Base-by-base conservation (phyloP, 1,140 invertebrate genomes). In the Trachymyrmex septentrionalis region DNA sequence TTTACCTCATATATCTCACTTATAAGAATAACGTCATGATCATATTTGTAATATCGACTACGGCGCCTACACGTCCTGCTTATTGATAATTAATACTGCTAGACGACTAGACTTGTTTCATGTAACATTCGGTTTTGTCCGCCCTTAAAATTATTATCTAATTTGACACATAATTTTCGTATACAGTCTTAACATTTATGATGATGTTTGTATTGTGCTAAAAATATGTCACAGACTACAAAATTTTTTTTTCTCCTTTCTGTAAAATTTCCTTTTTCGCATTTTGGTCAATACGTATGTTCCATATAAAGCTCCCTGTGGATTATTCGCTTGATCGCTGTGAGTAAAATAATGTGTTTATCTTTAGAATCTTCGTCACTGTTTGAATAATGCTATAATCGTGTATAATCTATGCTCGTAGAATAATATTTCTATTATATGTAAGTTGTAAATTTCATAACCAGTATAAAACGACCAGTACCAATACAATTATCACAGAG, bases 151-250 rank as follows among this genome's bases (percentile, higher is more conserved):
- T 86, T 91, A 90, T 50, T 88, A 84, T 21, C 93, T 93, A 93
- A 93, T 93, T 94, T 93, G 93, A 94, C 93, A 93, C 93, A 91
- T 86, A 93, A 90, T 92, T 90, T 92, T 91, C 91, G 71, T 93
- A 94, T 91, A 93, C 93, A 94, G 93, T 94, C 93, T 94, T 93
- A 93, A 93, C 86, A 89, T 85, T 92, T 91, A 92, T 87, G 89
- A 86, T 92, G 82, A 92, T 93, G 87, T 92, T 90, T 85, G 82
- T 91, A 91, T 90, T 88, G 87, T 90, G 91, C 88, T 93, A 93
- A 92, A 93, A 89, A 91, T 91, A 91, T 92, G 88, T 92, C 80
- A 88, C 80, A 89, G 87, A 89, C 92, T 92, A 92, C 91, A 89
- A 88, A 91, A 91, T 48, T 86, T 59, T 64, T 50, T 80, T 71